Evolutionary conservation across 37 sponge, comb jelly and placozoan genomes (phyloP).

Genomic region (Ephydatia muelleri): DNA sequence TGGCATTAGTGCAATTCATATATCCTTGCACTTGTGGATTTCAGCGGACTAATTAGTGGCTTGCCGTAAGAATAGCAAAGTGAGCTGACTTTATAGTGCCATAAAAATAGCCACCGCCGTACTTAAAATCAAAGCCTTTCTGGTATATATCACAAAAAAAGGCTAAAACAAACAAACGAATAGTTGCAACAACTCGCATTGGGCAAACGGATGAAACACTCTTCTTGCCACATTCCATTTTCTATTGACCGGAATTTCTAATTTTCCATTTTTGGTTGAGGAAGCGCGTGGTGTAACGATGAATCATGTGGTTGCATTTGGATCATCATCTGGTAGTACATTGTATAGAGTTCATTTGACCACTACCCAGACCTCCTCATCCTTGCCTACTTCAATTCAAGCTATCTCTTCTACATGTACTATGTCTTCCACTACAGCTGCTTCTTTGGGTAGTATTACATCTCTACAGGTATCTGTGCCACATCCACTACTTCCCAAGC

Average conservation of each 20-base stretch:
- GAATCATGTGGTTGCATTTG: neutral
- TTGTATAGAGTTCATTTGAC: neutral
- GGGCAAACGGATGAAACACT: neutral
- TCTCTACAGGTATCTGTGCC: neutral
- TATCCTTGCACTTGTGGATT: too few species aligned
- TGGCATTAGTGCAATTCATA: too few species aligned
- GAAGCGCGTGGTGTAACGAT: neutral
- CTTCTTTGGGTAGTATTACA: neutral
- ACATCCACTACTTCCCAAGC: neutral
- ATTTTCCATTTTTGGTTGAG: neutral
- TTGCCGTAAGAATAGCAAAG: too few species aligned
- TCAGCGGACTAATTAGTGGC: too few species aligned
- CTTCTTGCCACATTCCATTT: neutral
- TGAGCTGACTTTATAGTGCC: too few species aligned
- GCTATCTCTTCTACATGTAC: neutral
- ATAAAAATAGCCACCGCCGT: too few species aligned
- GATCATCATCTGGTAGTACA: neutral
- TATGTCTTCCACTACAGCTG: neutral
- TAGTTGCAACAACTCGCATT: neutral
- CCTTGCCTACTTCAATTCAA: neutral
- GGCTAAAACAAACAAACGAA: neutral
- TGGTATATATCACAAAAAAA: neutral
- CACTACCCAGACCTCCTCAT: constrained; percentile 1
- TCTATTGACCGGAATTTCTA: neutral
- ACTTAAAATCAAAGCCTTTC: neutral